Percentiles rank a stretch among this genome's conserved stretches.
phyloP scores from a whole-genome alignment of 2,888 invertebrate genomes.

The Gonocerus acuteangulatus region DNA sequence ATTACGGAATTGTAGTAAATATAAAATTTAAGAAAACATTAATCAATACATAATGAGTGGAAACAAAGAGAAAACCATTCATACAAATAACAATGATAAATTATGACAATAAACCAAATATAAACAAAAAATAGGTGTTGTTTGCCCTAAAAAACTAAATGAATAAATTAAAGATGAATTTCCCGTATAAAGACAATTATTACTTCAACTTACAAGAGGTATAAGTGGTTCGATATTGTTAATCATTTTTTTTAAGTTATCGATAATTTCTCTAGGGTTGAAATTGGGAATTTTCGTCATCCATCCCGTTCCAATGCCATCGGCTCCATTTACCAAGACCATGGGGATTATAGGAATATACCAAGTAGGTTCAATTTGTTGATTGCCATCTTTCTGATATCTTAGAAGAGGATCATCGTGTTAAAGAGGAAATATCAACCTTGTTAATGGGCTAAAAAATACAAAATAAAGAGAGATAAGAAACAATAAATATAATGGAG shows the following conservation, averaged over 20 bases:
- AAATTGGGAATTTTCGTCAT: slow-evolving; percentile 94
- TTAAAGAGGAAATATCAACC: slow-evolving; percentile 78
- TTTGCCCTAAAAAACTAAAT: too few relatives aligned
- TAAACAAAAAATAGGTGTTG: too few relatives aligned
- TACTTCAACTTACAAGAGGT: slow-evolving; percentile 12
- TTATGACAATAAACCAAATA: too few relatives aligned
- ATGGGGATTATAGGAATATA: slow-evolving; percentile 94
- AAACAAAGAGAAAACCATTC: too few relatives aligned
- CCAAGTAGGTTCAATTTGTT: slow-evolving; percentile 53
- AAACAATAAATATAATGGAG: background rate
- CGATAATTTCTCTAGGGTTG: slow-evolving; percentile 83
- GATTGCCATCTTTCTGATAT: slow-evolving; percentile 88
- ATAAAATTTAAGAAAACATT: too few relatives aligned
- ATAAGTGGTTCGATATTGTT: slow-evolving; percentile 65
- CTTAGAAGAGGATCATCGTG: slow-evolving; percentile 81
- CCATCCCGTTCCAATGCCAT: slow-evolving; percentile 98
- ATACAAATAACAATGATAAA: too few relatives aligned
- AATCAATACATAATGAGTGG: too few relatives aligned
- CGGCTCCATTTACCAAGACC: slow-evolving; percentile 93
- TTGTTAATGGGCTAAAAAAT: slow-evolving; percentile 58
- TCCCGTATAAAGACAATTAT: background rate
- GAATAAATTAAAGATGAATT: too few relatives aligned
- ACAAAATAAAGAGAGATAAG: background rate
- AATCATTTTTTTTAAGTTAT: slow-evolving; percentile 67
- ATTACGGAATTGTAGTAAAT: too few relatives aligned